Evolutionary conservation across 2,113 vertebrate species (phyloP), one percentile per base, ranked within the genome.

Genomic region (Lampris incognitus): DNA sequence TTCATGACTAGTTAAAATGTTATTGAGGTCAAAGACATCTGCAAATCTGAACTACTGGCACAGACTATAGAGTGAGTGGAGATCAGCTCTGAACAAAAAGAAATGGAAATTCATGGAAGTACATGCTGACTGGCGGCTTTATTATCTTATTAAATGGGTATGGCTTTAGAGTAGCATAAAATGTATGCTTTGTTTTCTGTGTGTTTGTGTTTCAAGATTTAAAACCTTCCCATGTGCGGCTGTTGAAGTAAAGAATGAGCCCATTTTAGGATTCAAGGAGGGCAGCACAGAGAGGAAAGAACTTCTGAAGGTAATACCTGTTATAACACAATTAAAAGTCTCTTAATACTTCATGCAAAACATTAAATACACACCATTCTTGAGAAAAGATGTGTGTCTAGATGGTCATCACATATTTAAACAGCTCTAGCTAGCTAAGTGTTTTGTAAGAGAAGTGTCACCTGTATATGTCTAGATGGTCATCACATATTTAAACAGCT

Each of bases 171-270:
- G 48, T 50, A 24, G 2, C 5, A 37, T 39, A n/a, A 49, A 51
- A 5, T 37, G 38, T 10, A 38, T 66, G 38, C 13, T 38, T 5
- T 50, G 55, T 51, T 37, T 50, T 78, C 37, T 76, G 3, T 84
- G 55, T 9, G 40, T 52, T 55, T 44, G 7, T 64, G 52, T 40
- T 11, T 65, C 5, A 55, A 99, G 97, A 92, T 92, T 94, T 63
- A 87, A 80, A 9, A 94, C 95, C 68, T 94, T 85, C 70, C 87
- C 94, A 1, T 41, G 67, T 63, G 83, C 92, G 0, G 85, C 94
- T 0, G 79, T 94, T 74, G 87, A 94, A 67, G 97, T 98, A 77
- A 91, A 94, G 88, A 99, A 99, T 0, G 98, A 99, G 74, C 97
- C 97, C 0, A 79, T 98, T 85, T 91, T 99, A 11, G 90, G 93